Conservation (phyloP, 2,888 invertebrate genomes). For the Urechis unicinctus region DNA sequence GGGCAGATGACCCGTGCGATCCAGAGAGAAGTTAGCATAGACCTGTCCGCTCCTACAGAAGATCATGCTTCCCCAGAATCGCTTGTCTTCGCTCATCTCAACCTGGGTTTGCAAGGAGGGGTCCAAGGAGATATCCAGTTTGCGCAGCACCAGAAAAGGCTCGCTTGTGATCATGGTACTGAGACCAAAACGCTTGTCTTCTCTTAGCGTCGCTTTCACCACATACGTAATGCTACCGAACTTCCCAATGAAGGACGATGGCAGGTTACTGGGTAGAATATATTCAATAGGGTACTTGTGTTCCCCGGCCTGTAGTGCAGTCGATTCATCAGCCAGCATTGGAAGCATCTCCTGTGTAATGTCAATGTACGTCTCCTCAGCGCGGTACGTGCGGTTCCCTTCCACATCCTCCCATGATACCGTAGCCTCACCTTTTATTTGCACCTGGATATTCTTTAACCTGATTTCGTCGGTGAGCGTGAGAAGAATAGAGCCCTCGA, state of each 20-base stretch:
- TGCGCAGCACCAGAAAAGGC: slow-evolving; percentile 40
- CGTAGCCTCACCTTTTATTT: slow-evolving; percentile 27
- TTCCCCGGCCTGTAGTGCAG: slow-evolving; percentile 27
- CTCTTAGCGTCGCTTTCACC: slow-evolving; percentile 38
- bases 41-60: slow-evolving; percentile 41
- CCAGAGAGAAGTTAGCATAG: slow-evolving; percentile 21
- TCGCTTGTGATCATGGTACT: slow-evolving; percentile 45
- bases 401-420: slow-evolving; percentile 43
- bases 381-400: slow-evolving; percentile 20
- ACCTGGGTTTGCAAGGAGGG: slow-evolving; percentile 14
- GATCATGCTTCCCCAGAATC: slow-evolving; percentile 26
- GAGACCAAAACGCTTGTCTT: slow-evolving; percentile 30
- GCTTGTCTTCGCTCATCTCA: slow-evolving; percentile 21
- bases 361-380: slow-evolving; percentile 43
- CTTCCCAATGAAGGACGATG: slow-evolving; percentile 49
- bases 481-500: slow-evolving; percentile 30
- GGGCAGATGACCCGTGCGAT: slow-evolving; percentile 38
- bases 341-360: slow-evolving; percentile 25
- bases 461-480: slow-evolving; percentile 13
- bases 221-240: slow-evolving; percentile 49
- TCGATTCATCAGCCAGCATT: slow-evolving; percentile 12
- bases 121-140: slow-evolving; percentile 17
- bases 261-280: slow-evolving; percentile 39
- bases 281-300: slow-evolving; percentile 44
- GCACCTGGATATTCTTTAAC: slow-evolving; percentile 21